phyloP scores from a whole-genome alignment of 2,113 vertebrate genomes.

The Pholis gunnellus region DNA sequence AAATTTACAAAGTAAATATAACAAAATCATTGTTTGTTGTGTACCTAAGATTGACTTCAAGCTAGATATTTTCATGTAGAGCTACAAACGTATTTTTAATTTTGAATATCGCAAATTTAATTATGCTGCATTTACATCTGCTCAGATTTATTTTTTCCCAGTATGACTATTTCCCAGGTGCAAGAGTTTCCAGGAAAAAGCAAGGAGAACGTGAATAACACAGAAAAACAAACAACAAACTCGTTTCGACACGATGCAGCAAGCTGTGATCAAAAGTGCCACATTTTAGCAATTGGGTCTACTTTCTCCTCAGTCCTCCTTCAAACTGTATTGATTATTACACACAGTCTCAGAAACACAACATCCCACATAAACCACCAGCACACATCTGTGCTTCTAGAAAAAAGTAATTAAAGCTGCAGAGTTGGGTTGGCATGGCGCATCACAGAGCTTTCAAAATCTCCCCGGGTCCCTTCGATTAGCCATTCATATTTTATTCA shows the following conservation, averaged over 20 bases:
- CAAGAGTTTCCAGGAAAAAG: neutral
- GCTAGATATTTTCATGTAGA: too few relatives aligned
- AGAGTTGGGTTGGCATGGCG: neutral
- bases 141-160: too few relatives aligned
- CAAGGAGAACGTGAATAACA: too few relatives aligned
- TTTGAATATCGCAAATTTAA: too few relatives aligned
- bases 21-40: too few relatives aligned
- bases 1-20: too few relatives aligned
- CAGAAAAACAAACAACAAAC: neutral
- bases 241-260: neutral
- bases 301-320: neutral
- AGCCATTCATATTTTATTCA: conserved; percentile 34
- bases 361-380: neutral
- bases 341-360: neutral
- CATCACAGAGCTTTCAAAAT: conserved; percentile 17
- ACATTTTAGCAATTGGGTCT: neutral
- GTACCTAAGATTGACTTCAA: too few relatives aligned
- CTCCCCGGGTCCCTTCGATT: neutral
- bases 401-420: conserved; percentile 13
- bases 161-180: too few relatives aligned
- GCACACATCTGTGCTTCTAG: neutral
- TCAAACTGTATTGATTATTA: neutral
- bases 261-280: neutral
- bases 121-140: too few relatives aligned
- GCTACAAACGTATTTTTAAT: too few relatives aligned